Percentiles rank a stretch among this genome's conserved stretches.
These are phyloP conservation scores for Esox niger DNA, from an alignment of 2,113 vertebrate species.

Conservation along the genomic window DNA sequence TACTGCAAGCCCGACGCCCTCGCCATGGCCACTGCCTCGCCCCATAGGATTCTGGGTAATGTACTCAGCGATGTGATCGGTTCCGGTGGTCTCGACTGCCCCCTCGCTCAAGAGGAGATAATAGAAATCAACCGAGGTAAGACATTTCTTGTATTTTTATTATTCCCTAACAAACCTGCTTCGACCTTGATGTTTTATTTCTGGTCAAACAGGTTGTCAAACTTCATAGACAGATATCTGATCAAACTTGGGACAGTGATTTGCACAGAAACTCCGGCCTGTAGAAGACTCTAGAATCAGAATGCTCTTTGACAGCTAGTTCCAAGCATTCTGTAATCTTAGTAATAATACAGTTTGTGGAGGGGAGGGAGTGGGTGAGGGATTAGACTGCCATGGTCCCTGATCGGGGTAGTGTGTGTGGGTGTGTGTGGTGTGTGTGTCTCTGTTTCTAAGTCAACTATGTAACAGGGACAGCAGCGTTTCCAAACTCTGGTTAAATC, in stretches of 20 bases:
- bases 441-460: too few species aligned
- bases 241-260: slow-evolving; percentile 8
- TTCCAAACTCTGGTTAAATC: too few species aligned
- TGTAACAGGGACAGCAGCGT: too few species aligned
- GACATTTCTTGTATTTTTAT: slow-evolving; percentile 28
- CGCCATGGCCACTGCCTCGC: slow-evolving; percentile 78
- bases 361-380: background rate
- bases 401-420: background rate
- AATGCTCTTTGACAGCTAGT: background rate
- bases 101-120: slow-evolving; percentile 91
- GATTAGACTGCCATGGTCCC: background rate
- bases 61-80: slow-evolving; percentile 74
- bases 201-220: background rate
- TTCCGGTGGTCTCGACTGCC: slow-evolving; percentile 77
- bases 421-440: background rate
- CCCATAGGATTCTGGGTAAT: slow-evolving; percentile 79
- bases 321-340: background rate
- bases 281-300: background rate
- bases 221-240: background rate
- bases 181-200: background rate
- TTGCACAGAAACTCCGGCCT: slow-evolving; percentile 2
- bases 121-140: slow-evolving; percentile 89
- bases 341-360: background rate
- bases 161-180: background rate
- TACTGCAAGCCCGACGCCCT: slow-evolving; percentile 88